Conservation (phyloP, 2,888 invertebrate species). For the Dioctria linearis region DNA sequence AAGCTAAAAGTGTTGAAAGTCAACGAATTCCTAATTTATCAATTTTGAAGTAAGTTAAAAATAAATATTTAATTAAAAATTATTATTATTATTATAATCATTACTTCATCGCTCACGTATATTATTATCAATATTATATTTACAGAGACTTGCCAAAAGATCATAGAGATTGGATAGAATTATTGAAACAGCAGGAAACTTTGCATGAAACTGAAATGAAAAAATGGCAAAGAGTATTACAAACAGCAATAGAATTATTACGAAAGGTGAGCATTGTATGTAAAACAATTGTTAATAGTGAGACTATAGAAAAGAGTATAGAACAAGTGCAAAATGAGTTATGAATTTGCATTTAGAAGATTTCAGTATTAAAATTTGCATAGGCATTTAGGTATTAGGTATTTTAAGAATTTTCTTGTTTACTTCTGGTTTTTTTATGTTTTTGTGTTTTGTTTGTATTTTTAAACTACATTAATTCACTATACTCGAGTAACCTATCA, state of each 20-base stretch:
- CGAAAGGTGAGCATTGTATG: conserved; percentile 77
- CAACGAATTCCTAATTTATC: conserved; percentile 54
- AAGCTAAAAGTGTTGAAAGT: conserved; percentile 69
- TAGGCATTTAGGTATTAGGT: conserved; percentile 24
- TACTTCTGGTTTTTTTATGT: background rate
- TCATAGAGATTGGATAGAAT: conserved; percentile 86
- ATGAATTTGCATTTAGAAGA: conserved; percentile 41
- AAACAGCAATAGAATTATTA: conserved; percentile 80
- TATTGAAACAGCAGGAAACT: conserved; percentile 85
- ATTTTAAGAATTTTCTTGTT: conserved; percentile 22
- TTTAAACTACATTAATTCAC: conserved; percentile 48
- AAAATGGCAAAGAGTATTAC: conserved; percentile 85
- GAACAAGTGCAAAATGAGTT: conserved; percentile 64
- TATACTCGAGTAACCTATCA: conserved; percentile 37
- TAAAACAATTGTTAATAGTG: conserved; percentile 68
- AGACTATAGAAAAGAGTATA: conserved; percentile 65
- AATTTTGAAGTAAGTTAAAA: conserved; percentile 28
- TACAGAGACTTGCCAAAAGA: conserved; percentile 79
- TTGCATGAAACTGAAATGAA: conserved; percentile 86
- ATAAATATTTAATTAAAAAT: background rate
- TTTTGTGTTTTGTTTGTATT: conserved; percentile 12
- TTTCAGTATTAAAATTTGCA: conserved; percentile 11
- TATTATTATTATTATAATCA: too few species aligned
- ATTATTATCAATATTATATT: conserved; percentile 37
- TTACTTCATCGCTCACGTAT: too few species aligned